A percentile compares a stretch with the other conserved stretches of the same genome.
These are phyloP conservation scores for Xylota segnis DNA, from an alignment of 2,888 invertebrate genomes.

Conservation along the genomic window DNA sequence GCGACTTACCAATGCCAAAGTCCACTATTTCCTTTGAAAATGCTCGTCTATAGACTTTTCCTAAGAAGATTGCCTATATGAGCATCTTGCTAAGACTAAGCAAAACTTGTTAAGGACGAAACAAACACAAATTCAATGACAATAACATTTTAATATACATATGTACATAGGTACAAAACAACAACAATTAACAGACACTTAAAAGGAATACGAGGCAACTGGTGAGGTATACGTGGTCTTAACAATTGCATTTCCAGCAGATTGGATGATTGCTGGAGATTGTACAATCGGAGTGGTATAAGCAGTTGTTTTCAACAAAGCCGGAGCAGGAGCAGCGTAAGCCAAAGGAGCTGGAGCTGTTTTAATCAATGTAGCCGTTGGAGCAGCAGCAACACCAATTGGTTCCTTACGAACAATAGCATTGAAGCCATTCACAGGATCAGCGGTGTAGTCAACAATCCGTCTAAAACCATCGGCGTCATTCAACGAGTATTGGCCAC, in stretches of 20 bases:
- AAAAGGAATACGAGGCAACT: constrained; percentile 54
- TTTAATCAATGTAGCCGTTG: constrained; percentile 78
- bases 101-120: not conserved
- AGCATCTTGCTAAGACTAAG: no score
- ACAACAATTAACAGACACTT: constrained; percentile 23
- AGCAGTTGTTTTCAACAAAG: constrained; percentile 38
- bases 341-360: constrained; percentile 78
- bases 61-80: no score
- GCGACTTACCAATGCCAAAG: no score
- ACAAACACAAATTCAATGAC: not conserved
- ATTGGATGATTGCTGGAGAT: constrained; percentile 24
- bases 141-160: constrained; percentile 12
- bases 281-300: constrained; percentile 24
- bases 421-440: constrained; percentile 84
- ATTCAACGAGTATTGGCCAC: constrained; percentile 84
- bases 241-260: constrained; percentile 38
- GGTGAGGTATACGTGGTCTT: constrained; percentile 65
- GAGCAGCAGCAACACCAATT: constrained; percentile 79
- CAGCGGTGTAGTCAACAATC: constrained; percentile 84
- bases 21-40: no score
- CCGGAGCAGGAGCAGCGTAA: constrained; percentile 75
- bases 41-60: no score
- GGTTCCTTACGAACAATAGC: constrained; percentile 84
- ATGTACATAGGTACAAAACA: not conserved
- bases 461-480: constrained; percentile 84